These are phyloP conservation scores for Drosophila mimica DNA, from an alignment of 2,888 invertebrate species.

Conservation along the genomic window DNA sequence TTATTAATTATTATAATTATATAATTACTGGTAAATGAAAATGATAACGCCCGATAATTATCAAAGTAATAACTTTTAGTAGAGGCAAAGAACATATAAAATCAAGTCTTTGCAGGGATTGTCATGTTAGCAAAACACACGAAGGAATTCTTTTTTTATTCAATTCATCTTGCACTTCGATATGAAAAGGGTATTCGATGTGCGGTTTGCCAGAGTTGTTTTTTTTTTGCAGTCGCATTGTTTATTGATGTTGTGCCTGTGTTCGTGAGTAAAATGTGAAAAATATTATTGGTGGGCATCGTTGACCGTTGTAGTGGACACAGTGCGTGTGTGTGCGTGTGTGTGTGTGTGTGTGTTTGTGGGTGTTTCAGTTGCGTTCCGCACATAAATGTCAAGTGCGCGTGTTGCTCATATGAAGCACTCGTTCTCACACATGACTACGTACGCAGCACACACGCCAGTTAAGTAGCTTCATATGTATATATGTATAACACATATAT, in stretches of 20 bases:
- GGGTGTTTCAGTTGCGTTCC: constrained; percentile 59
- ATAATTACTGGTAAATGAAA: neutral
- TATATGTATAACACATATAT: constrained; percentile 1
- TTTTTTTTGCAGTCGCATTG: neutral
- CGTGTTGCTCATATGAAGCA: constrained; percentile 66
- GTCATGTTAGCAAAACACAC: neutral
- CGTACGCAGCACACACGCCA: constrained; percentile 50
- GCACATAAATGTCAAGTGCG: constrained; percentile 78
- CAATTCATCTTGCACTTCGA: neutral
- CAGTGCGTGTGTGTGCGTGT: constrained; percentile 1
- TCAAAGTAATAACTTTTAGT: neutral
- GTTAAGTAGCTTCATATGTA: constrained; percentile 57
- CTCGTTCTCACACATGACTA: constrained; percentile 51
- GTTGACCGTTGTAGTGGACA: constrained; percentile 25
- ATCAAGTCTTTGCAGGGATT: neutral
- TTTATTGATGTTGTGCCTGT: constrained; percentile 32
- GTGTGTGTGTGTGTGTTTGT: neutral
- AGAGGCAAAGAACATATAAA: neutral
- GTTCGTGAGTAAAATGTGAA: constrained; percentile 68
- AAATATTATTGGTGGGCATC: constrained; percentile 34
- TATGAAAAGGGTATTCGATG: constrained; percentile 11
- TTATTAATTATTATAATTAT: neutral
- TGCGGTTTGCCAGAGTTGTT: neutral
- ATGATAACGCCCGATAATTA: neutral
- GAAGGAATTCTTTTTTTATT: neutral